These are phyloP conservation scores for Oscheius myriophilus DNA, from an alignment of 2,888 invertebrate species.

Conservation along the genomic window DNA sequence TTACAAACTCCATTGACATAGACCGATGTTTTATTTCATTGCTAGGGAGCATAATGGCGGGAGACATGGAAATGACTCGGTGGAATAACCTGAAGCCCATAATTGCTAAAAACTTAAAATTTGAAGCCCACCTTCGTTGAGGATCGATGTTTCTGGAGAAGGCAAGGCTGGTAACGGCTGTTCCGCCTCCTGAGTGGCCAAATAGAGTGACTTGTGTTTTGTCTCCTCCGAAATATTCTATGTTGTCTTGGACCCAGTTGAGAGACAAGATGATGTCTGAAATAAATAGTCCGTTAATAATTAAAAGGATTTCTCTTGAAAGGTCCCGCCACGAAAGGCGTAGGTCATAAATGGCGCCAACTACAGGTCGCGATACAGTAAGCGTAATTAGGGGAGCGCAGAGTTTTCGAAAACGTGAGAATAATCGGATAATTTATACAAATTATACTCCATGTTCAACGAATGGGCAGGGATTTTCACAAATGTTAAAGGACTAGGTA, in stretches of 20 bases:
- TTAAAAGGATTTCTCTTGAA: too few relatives aligned
- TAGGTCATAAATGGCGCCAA: too few relatives aligned
- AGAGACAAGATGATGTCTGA: slow-evolving; percentile 20
- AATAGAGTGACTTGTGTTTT: slow-evolving; percentile 23
- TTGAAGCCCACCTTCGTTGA: slow-evolving; percentile 8
- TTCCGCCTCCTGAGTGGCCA: slow-evolving; percentile 28
- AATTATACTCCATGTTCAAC: too few relatives aligned
- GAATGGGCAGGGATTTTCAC: too few relatives aligned
- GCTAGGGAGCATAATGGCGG: not conserved
- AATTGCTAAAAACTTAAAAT: not conserved
- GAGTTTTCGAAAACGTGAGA: too few relatives aligned
- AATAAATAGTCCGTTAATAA: too few relatives aligned
- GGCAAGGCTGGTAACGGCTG: slow-evolving; percentile 10
- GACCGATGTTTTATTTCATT: too few relatives aligned
- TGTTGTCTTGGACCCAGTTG: slow-evolving; percentile 28
- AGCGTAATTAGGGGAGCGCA: too few relatives aligned
- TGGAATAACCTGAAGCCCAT: slow-evolving; percentile 22
- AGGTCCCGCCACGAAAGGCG: too few relatives aligned
- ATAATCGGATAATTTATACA: too few relatives aligned
- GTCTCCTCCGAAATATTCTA: slow-evolving; percentile 26
- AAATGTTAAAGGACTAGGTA: too few relatives aligned
- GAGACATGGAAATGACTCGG: slow-evolving; percentile 22
- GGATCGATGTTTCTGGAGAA: slow-evolving; percentile 31
- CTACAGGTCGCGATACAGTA: too few relatives aligned
- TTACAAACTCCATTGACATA: slow-evolving; percentile 28